phyloP scores from a whole-genome alignment of 2,888 invertebrate species.

The Epicampocera succincta region DNA sequence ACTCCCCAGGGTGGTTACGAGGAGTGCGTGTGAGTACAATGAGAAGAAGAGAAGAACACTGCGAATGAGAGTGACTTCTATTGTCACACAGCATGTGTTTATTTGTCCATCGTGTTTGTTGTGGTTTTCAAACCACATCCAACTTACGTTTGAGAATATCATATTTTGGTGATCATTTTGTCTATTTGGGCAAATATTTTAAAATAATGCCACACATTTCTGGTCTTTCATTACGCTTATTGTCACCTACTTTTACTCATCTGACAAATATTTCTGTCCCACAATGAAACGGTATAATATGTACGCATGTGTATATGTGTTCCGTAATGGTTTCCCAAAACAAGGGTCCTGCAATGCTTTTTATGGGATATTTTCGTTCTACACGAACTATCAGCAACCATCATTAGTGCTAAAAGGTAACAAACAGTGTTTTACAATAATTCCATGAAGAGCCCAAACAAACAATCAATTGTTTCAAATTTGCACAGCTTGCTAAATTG shows the following conservation, averaged over 20 bases:
- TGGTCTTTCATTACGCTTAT: slow-evolving; percentile 69
- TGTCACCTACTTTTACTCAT: slow-evolving; percentile 68
- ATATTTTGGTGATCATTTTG: slow-evolving; percentile 35
- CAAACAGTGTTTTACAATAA: slow-evolving; percentile 55
- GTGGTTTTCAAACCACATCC: slow-evolving; percentile 56
- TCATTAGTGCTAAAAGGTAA: slow-evolving; percentile 67
- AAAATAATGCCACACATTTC: slow-evolving; percentile 60
- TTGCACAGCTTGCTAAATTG: slow-evolving; percentile 66
- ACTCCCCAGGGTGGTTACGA: slow-evolving; percentile 65
- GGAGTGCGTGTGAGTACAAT: slow-evolving; percentile 46
- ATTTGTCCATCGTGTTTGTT: slow-evolving; percentile 58
- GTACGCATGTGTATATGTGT: slow-evolving; percentile 14
- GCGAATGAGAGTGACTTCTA: slow-evolving; percentile 11
- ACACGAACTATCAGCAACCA: slow-evolving; percentile 37
- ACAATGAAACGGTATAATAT: background rate
- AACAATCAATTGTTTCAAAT: slow-evolving; percentile 62
- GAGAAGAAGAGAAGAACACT: slow-evolving; percentile 11
- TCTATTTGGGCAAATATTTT: slow-evolving; percentile 31
- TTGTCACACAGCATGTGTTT: slow-evolving; percentile 59
- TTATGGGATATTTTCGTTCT: slow-evolving; percentile 17
- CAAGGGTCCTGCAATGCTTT: slow-evolving; percentile 40
- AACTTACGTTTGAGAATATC: slow-evolving; percentile 53
- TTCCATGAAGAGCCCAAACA: slow-evolving; percentile 51
- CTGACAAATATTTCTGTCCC: slow-evolving; percentile 20
- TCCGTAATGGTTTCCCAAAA: slow-evolving; percentile 19